Percentiles rank a stretch among this genome's conserved stretches.
Conservation (phyloP, 2,888 invertebrate species). For the Onchidella celtica region DNA sequence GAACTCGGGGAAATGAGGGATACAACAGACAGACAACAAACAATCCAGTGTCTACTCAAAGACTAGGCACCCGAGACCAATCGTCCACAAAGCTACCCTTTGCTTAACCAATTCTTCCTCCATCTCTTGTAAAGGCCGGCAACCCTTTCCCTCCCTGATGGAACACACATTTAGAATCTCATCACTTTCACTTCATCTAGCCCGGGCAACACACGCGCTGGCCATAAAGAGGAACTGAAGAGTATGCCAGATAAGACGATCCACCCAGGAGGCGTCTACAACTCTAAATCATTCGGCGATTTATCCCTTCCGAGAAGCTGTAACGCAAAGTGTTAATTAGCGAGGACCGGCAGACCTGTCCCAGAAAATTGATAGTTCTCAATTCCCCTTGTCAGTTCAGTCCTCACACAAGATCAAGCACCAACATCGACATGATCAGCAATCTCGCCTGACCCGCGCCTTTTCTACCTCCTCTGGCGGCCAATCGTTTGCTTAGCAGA, state of each 20-base stretch:
- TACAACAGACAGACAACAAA: no score
- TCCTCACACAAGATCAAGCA: constrained; percentile 21
- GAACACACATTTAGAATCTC: no score
- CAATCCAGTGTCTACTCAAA: no score
- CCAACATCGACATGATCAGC: background rate
- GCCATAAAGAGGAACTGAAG: no score
- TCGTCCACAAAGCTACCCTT: no score
- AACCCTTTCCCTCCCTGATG: no score
- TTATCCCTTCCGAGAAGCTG: constrained; percentile 13
- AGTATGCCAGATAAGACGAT: background rate
- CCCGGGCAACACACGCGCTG: no score
- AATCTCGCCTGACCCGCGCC: constrained; percentile 20
- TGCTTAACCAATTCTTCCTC: no score
- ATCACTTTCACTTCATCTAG: no score
- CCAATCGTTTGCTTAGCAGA: background rate
- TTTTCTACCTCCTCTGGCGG: background rate
- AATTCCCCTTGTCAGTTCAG: constrained; percentile 26
- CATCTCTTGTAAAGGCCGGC: no score
- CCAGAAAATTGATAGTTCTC: constrained; percentile 28
- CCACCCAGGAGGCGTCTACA: constrained; percentile 1
- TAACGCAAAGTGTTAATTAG: constrained; percentile 33
- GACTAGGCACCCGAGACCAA: no score
- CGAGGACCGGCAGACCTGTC: constrained; percentile 17
- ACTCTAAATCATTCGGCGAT: constrained; percentile 21
- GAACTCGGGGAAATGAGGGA: no score